Conservation (phyloP, 2,113 vertebrate species). For the Phrynosoma blainvillii region DNA sequence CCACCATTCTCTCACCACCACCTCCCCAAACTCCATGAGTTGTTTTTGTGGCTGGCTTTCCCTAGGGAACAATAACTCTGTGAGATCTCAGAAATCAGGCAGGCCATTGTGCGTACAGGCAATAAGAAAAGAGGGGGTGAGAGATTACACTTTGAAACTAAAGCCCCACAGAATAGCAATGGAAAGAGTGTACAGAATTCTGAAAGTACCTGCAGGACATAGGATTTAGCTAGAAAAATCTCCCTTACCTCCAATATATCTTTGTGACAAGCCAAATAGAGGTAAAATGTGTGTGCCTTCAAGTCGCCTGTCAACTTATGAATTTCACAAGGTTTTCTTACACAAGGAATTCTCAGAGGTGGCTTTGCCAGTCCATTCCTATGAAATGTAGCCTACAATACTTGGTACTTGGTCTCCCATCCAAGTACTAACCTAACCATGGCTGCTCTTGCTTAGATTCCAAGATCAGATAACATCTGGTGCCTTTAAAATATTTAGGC, state of each 20-base stretch:
- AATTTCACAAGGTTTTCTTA: no score
- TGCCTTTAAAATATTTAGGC: no score
- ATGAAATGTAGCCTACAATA: no score
- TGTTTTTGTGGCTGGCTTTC: constrained; percentile 62
- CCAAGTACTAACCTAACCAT: no score
- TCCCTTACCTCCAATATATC: no score
- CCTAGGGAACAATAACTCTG: constrained; percentile 64
- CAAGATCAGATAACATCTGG: no score
- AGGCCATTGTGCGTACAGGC: constrained; percentile 8
- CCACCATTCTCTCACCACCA: not conserved
- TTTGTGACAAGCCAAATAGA: not conserved
- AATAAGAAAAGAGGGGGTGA: not conserved
- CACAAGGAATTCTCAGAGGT: no score
- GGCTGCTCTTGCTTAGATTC: no score
- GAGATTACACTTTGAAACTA: not conserved
- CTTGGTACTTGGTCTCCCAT: no score
- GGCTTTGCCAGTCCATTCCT: no score
- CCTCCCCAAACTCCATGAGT: constrained; percentile 66
- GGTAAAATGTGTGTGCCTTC: not conserved
- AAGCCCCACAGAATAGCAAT: not conserved
- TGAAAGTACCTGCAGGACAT: not conserved
- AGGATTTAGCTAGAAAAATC: not conserved
- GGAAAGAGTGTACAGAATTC: not conserved
- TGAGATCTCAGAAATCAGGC: constrained; percentile 59
- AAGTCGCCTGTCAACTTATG: no score